Evolutionary conservation across 2,888 invertebrate genomes (phyloP), one percentile per base, ranked within the genome.

Genomic region (Pharmacophagus antenor): DNA sequence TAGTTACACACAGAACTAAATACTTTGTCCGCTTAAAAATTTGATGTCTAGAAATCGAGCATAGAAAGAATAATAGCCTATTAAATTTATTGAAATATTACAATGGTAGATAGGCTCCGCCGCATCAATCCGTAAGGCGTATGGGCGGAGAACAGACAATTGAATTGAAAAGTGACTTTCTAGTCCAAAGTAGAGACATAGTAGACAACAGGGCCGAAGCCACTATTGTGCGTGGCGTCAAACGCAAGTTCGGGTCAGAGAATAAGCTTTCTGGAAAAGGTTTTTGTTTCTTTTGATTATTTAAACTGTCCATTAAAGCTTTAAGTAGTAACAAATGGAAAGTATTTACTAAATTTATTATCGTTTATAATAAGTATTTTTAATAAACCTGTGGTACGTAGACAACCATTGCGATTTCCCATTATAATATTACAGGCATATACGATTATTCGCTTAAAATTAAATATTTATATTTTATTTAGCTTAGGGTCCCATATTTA

Each of bases 91-190:
- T 59, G 22, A 54, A 54, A 49, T 71, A 67, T 69, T 66, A 80
- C 80, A 82, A 81, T 77, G 76, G 80, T 77, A 74, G 80, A 81
- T 80, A 81, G 79, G 77, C 79, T 72, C 65, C 58, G 25, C 62
- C 6, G 56, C 57, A 52, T 59, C 62, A 56, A 60, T 63, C 64
- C 44, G 61, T 54, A 60, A 63, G 62, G 61, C 62, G 71, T 68
- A 76, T 77, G 72, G 84, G 84, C 85, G 83, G 75, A 76, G 79
- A 73, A 56, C 72, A 78, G 75, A 86, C 88, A 85, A 87, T 87
- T 84, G 87, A 85, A 86, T 85, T 81, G 85, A 87, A 85, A 87
- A 84, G 80, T 73, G 73, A 82, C 85, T 87, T 87, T 88, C 85
- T 85, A 84, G 72, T 71, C 70, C 70, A 70, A 73, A 64, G 64